Percentiles rank a stretch among this genome's conserved stretches.
These are phyloP conservation scores for Campoplex capitator DNA, from an alignment of 2,888 invertebrate genomes.

Conservation along the genomic window DNA sequence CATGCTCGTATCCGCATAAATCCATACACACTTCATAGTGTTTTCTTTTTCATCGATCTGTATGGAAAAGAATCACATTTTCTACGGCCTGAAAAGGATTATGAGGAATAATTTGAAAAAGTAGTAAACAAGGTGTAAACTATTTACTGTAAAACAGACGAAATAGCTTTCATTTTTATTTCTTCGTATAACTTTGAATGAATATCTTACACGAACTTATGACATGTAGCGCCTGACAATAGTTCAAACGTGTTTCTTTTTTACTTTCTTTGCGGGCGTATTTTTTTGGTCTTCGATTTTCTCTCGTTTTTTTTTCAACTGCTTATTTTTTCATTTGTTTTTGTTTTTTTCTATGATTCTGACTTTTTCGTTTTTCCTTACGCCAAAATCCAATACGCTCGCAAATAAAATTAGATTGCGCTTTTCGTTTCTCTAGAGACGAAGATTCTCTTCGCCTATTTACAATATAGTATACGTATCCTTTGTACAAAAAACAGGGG, in stretches of 20 bases:
- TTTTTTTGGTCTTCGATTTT: conserved; percentile 24
- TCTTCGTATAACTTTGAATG: conserved; percentile 74
- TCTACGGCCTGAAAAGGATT: not conserved
- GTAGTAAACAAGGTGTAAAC: conserved; percentile 44
- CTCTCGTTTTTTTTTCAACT: not conserved
- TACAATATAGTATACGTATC: conserved; percentile 79
- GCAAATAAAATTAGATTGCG: conserved; percentile 76
- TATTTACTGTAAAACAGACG: conserved; percentile 80
- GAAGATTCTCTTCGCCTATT: conserved; percentile 77
- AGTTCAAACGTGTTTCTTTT: conserved; percentile 26
- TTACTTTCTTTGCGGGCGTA: conserved; percentile 11
- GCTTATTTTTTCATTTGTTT: conserved; percentile 10
- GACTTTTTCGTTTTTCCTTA: conserved; percentile 46
- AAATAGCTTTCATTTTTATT: conserved; percentile 77
- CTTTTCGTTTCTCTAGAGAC: conserved; percentile 73
- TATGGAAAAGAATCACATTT: not conserved
- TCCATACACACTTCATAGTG: conserved; percentile 2
- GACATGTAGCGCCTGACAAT: conserved; percentile 52
- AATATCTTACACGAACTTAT: conserved; percentile 68
- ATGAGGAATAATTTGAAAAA: conserved; percentile 36
- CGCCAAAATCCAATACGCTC: conserved; percentile 46
- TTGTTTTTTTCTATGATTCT: not conserved
- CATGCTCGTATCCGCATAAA: not conserved
- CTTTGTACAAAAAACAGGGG: conserved; percentile 70
- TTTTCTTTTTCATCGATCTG: not conserved